A percentile compares a stretch with the other conserved stretches of the same genome.
Evolutionary conservation across 2,888 invertebrate genomes (phyloP).

Genomic region (Carcina quercana): DNA sequence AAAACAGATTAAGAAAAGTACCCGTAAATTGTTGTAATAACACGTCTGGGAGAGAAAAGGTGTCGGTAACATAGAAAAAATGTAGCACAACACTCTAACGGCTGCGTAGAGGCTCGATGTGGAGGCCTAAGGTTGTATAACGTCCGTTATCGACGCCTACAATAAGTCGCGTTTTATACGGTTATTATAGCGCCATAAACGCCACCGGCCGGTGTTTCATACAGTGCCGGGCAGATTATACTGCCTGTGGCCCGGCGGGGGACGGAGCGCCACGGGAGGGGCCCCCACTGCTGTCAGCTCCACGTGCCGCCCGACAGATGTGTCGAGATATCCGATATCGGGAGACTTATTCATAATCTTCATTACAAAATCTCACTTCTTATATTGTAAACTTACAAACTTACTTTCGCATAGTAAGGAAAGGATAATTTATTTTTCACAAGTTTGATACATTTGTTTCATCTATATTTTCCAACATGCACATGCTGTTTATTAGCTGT

Average conservation of each 20-base stretch:
- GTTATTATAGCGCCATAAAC: conserved; percentile 74
- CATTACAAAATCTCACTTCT: conserved; percentile 58
- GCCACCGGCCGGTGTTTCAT: conserved; percentile 72
- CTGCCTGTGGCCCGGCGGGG: conserved; percentile 47
- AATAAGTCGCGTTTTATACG: conserved; percentile 74
- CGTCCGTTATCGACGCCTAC: conserved; percentile 70
- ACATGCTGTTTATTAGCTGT: no score
- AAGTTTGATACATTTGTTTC: no score
- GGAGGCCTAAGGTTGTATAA: conserved; percentile 58
- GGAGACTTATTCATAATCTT: conserved; percentile 73
- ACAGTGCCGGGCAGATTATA: conserved; percentile 69
- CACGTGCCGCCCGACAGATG: conserved; percentile 69
- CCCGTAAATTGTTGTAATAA: conserved; percentile 31
- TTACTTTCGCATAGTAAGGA: no score
- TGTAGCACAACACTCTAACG: conserved; percentile 22
- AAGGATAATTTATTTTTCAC: no score
- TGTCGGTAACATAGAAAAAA: conserved; percentile 32
- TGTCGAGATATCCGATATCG: conserved; percentile 72
- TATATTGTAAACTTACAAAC: no score
- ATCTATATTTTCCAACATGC: no score
- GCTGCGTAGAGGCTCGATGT: conserved; percentile 35
- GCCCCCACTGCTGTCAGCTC: conserved; percentile 58
- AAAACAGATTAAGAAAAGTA: conserved; percentile 22
- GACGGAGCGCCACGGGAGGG: conserved; percentile 16
- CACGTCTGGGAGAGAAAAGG: conserved; percentile 26